Base-by-base conservation (phyloP, 2,888 invertebrate genomes). In the Tolmerus cingulatus region DNA sequence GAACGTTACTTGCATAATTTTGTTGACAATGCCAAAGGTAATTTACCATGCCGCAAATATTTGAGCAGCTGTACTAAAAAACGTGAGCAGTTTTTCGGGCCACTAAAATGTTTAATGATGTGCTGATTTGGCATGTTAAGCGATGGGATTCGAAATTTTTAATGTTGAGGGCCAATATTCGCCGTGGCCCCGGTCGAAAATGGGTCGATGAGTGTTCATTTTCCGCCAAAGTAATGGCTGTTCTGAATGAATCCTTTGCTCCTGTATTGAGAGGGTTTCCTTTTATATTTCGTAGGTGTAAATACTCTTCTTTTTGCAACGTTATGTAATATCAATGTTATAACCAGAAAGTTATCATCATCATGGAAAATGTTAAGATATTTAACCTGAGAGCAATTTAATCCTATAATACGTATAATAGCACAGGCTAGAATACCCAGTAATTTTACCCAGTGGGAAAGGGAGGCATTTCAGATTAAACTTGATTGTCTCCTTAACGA, bases 1-100 rank as follows among this genome's bases (percentile, higher is more conserved):
- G 81, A 55, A 81, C 81, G 81, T 81, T 81, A 81, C 81, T 81
- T 51, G 81, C 81, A 81, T 81, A 81, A 81, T 81, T 81, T 81
- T 81, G 81, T 81, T 81, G 81, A 81, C 81, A 81, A 51, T 51
- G 51, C 51, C 27, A 81, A 55, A 51, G 55, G 81, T 81, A 81
- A 81, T 81, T 81, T 81, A 81, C 81, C 81, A 30, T 81, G 81
- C 30, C 51, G 81, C 55, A 81, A 81, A 81, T 81, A 81, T 81
- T 81, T 81, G 81, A 81, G 81, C 43, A 51, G 81, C 81, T 55
- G 4, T 51, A 27, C 46, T 30, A 55, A 81, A 51, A 81, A 81
- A 81, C 81, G 81, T 81, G 81, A 81, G 55, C 81, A 81, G 81
- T 81, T 81, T 81, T 51, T 27, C 51, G 43, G 81, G 30, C 46